These are phyloP conservation scores for Reticulitermes lucifugus DNA, from an alignment of 2,888 invertebrate genomes.

Conservation along the genomic window DNA sequence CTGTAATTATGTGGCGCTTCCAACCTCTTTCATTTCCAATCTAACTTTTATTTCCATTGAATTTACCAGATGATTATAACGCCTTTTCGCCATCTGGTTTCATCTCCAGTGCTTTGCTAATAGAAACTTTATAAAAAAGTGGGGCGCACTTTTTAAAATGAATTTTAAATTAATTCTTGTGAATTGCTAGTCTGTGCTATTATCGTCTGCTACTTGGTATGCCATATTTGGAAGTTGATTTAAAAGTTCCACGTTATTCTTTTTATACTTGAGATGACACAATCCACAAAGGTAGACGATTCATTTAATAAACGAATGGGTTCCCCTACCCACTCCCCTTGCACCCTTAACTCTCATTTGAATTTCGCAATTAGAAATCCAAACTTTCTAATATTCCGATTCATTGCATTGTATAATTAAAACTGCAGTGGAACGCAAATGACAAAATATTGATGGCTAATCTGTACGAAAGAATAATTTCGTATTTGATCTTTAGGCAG, in stretches of 20 bases:
- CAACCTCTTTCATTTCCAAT: neutral
- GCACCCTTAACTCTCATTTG: neutral
- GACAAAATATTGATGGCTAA: neutral
- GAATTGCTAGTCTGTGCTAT: neutral
- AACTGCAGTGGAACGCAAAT: neutral
- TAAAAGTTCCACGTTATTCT: neutral
- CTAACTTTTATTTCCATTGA: slow-evolving; percentile 5
- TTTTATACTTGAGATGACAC: neutral
- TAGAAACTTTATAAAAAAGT: neutral
- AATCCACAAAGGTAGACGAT: slow-evolving; percentile 33
- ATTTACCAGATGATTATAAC: slow-evolving; percentile 13
- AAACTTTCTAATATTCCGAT: slow-evolving; percentile 41
- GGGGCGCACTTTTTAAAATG: slow-evolving; percentile 37
- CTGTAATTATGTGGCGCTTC: neutral
- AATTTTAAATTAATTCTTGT: slow-evolving; percentile 39
- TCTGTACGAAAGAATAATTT: slow-evolving; percentile 1
- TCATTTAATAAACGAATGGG: slow-evolving; percentile 40
- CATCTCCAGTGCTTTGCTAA: neutral
- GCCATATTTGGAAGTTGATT: neutral
- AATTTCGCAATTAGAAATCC: slow-evolving; percentile 42
- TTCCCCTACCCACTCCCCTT: neutral
- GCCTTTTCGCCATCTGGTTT: slow-evolving; percentile 6
- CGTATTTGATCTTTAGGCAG: neutral
- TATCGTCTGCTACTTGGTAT: slow-evolving; percentile 5
- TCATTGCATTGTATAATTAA: slow-evolving; percentile 46